A percentile compares a stretch with the other conserved stretches of the same genome.
Conservation (phyloP, 1,140 invertebrate species). For the Nomia melanderi region DNA sequence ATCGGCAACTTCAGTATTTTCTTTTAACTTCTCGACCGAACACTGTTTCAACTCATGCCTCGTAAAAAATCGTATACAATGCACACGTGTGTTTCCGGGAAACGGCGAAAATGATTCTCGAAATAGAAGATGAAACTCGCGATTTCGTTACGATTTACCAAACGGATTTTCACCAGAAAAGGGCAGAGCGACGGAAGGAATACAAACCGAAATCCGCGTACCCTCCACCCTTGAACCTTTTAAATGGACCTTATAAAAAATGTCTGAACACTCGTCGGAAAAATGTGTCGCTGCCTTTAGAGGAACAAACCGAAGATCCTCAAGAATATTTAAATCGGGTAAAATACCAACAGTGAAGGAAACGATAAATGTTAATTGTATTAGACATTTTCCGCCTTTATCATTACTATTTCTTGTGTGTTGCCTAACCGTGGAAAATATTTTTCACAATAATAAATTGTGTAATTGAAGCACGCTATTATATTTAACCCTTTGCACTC, state of each 20-base stretch:
- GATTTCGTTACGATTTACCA: constrained; percentile 66
- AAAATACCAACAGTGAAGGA: constrained; percentile 6
- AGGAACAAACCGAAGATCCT: constrained; percentile 56
- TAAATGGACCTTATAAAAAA: constrained; percentile 62
- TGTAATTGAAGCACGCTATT: neutral
- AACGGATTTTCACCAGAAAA: constrained; percentile 59
- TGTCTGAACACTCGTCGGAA: constrained; percentile 53
- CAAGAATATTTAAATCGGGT: constrained; percentile 56
- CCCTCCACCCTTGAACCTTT: constrained; percentile 44
- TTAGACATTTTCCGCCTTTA: neutral
- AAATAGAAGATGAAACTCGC: constrained; percentile 65
- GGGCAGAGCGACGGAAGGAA: constrained; percentile 6
- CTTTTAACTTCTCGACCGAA: neutral
- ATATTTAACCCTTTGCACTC: no score
- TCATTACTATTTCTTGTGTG: neutral
- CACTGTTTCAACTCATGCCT: neutral
- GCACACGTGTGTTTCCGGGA: neutral
- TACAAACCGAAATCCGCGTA: constrained; percentile 38
- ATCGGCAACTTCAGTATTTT: constrained; percentile 9
- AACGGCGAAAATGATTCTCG: constrained; percentile 56
- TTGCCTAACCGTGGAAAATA: neutral
- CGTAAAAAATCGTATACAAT: neutral
- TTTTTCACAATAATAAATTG: neutral
- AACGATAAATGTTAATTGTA: no score
- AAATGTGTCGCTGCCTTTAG: constrained; percentile 49